These are phyloP conservation scores for Scaptodrosophila latifasciaeformis DNA, from an alignment of 2,888 invertebrate species.

Conservation along the genomic window DNA sequence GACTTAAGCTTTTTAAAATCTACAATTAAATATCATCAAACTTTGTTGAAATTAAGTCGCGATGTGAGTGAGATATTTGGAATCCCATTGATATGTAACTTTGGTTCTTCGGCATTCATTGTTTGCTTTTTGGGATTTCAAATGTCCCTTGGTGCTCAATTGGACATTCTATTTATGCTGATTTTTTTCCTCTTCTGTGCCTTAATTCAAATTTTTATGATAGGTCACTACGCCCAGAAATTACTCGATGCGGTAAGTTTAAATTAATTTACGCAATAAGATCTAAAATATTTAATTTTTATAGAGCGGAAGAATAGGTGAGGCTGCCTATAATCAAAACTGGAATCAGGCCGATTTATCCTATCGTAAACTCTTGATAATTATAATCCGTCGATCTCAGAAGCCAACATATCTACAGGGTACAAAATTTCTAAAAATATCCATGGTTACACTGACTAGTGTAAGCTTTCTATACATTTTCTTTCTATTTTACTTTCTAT, in stretches of 20 bases:
- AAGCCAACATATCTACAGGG: constrained; percentile 27
- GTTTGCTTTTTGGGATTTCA: constrained; percentile 72
- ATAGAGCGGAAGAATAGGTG: constrained; percentile 11
- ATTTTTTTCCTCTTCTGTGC: constrained; percentile 64
- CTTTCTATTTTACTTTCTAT: too few species aligned
- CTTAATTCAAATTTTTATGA: constrained; percentile 63
- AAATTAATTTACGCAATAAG: not conserved
- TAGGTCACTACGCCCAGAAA: constrained; percentile 63
- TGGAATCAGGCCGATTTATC: constrained; percentile 24
- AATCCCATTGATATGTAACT: not conserved
- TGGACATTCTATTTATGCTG: constrained; percentile 56
- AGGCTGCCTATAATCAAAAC: constrained; percentile 30
- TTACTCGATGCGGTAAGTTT: constrained; percentile 51
- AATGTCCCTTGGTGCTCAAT: constrained; percentile 58
- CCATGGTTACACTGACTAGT: constrained; percentile 29
- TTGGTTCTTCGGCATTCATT: constrained; percentile 42
- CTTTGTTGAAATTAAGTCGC: not conserved
- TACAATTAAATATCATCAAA: not conserved
- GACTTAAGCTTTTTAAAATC: not conserved
- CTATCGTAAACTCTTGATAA: constrained; percentile 30
- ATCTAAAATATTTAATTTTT: not conserved
- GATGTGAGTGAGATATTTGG: not conserved
- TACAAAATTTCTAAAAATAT: constrained; percentile 25
- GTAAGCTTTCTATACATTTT: constrained; percentile 13
- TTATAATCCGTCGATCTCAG: constrained; percentile 36